A percentile compares a stretch with the other conserved stretches of the same genome.
Evolutionary conservation across 2,113 vertebrate genomes (phyloP).

Genomic region (Cyprinodon variegatus): DNA sequence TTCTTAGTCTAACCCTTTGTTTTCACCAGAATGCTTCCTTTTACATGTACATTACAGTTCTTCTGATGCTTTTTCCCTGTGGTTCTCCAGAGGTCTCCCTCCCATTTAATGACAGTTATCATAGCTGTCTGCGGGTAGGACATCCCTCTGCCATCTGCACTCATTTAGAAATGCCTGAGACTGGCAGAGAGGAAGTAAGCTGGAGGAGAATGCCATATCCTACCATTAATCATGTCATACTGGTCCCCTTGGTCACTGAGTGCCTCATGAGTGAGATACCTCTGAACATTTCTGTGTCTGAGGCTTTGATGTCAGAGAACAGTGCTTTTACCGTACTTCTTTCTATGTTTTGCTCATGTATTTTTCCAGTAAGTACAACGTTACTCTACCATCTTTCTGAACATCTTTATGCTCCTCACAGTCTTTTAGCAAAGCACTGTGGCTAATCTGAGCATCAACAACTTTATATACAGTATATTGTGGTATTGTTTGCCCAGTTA

Average conservation of each 20-base stretch:
- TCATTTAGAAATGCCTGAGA: conserved; percentile 37
- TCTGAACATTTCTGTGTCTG: conserved; percentile 13
- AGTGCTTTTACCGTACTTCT: not conserved
- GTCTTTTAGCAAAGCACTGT: not conserved
- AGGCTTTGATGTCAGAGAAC: not conserved
- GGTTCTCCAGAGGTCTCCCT: conserved; percentile 42
- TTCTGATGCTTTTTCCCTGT: conserved; percentile 50
- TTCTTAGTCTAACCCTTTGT: not conserved
- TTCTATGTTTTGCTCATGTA: not conserved
- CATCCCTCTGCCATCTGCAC: conserved; percentile 62
- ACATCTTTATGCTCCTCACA: not conserved
- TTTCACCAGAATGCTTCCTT: conserved; percentile 16
- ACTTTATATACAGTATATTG: not conserved
- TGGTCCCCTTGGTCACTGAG: conserved; percentile 34
- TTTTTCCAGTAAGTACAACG: not conserved
- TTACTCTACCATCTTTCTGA: not conserved
- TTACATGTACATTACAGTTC: conserved; percentile 40
- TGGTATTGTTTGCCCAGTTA: conserved; percentile 23
- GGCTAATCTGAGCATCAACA: not conserved
- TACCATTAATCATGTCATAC: conserved; percentile 46
- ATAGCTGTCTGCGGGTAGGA: conserved; percentile 54
- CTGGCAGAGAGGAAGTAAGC: conserved; percentile 35
- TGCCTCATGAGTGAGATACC: conserved; percentile 27
- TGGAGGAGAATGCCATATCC: conserved; percentile 33
- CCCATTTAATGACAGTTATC: conserved; percentile 71